A percentile compares a stretch with the other conserved stretches of the same genome.
phyloP scores from a whole-genome alignment of 2,113 vertebrate genomes.

The Xiphophorus couchianus region DNA sequence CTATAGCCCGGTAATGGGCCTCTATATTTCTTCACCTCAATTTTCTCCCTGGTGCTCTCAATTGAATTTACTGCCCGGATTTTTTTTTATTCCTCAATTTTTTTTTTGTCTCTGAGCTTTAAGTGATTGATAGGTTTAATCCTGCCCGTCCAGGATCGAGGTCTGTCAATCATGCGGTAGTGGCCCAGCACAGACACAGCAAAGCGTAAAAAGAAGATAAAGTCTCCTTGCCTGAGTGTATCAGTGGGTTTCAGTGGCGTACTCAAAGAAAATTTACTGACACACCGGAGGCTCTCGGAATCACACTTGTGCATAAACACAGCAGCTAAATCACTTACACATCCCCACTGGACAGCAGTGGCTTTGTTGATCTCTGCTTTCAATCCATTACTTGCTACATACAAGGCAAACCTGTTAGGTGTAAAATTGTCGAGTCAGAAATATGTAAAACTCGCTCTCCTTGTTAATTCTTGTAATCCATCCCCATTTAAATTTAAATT shows the following conservation, averaged over 20 bases:
- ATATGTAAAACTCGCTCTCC: slow-evolving; percentile 53
- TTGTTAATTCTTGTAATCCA: slow-evolving; percentile 36
- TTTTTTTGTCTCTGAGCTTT: slow-evolving; percentile 72
- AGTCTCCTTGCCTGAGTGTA: slow-evolving; percentile 66
- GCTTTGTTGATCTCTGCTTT: slow-evolving; percentile 47
- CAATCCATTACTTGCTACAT: slow-evolving; percentile 10
- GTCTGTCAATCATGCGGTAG: slow-evolving; percentile 77
- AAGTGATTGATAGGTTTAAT: slow-evolving; percentile 84
- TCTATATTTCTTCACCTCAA: slow-evolving; percentile 84
- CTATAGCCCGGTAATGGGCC: slow-evolving; percentile 78
- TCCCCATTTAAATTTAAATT: slow-evolving; percentile 51
- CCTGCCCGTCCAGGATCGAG: slow-evolving; percentile 75
- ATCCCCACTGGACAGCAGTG: slow-evolving; percentile 20
- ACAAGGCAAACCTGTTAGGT: slow-evolving; percentile 39
- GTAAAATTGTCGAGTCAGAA: slow-evolving; percentile 53
- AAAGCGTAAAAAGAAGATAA: slow-evolving; percentile 63
- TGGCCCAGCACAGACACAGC: slow-evolving; percentile 55
- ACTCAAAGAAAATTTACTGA: slow-evolving; percentile 71
- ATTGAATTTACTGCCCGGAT: slow-evolving; percentile 81
- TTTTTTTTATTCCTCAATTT: slow-evolving; percentile 45
- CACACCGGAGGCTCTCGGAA: slow-evolving; percentile 59
- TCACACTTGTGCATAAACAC: slow-evolving; percentile 59
- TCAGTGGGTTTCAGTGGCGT: slow-evolving; percentile 68
- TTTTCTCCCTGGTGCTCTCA: slow-evolving; percentile 76
- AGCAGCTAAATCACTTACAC: slow-evolving; percentile 45